Evolutionary conservation across 2,797 vertebrate species (phyloP).

Genomic region (Clarias fuscus): DNA sequence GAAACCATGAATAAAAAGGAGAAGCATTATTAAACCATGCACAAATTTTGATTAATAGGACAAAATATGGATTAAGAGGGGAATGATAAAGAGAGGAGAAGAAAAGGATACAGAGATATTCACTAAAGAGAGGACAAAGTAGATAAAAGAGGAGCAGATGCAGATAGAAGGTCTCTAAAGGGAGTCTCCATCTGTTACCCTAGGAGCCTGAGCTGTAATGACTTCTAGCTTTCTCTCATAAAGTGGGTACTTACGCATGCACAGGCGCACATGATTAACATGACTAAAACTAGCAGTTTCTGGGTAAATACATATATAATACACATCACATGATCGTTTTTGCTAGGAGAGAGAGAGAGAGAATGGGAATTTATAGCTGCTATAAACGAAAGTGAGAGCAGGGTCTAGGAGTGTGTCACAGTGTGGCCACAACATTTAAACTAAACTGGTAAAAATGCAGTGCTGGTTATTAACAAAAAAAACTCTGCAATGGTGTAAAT

Average conservation of each 20-base stretch:
- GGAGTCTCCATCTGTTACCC: slow-evolving; percentile 59
- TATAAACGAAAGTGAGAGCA: neutral
- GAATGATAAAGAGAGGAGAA: neutral
- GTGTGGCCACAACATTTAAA: neutral
- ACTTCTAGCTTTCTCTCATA: slow-evolving; percentile 27
- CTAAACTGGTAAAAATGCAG: neutral
- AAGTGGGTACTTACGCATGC: slow-evolving; percentile 6
- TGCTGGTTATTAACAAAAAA: no score
- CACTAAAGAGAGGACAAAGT: slow-evolving; percentile 22
- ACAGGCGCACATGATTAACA: neutral
- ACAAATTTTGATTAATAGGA: neutral
- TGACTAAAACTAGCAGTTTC: neutral
- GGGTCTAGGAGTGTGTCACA: neutral
- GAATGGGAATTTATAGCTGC: neutral
- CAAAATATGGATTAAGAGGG: neutral
- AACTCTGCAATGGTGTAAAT: no score
- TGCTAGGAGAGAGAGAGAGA: neutral
- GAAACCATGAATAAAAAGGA: neutral
- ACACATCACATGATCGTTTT: neutral
- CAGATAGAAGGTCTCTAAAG: slow-evolving; percentile 51
- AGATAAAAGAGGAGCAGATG: slow-evolving; percentile 49
- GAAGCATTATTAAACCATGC: neutral
- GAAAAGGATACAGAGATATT: neutral
- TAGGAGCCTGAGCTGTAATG: slow-evolving; percentile 39
- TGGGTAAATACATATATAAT: no score